Evolutionary conservation across 2,888 invertebrate species (phyloP).

Genomic region (Thelaira solivaga): DNA sequence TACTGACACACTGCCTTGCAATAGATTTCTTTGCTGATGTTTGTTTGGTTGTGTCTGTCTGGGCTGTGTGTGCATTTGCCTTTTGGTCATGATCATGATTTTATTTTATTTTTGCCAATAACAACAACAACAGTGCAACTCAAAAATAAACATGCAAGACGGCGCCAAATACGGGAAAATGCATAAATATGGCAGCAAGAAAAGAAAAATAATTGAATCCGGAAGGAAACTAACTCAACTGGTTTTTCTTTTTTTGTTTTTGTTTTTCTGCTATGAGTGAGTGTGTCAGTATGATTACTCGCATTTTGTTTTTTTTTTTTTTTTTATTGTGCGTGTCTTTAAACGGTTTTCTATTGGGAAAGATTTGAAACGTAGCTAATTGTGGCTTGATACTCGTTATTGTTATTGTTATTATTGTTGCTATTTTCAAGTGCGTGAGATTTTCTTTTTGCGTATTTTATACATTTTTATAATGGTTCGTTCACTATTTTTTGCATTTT

Average conservation of each 20-base stretch:
- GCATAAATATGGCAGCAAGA: slow-evolving; percentile 53
- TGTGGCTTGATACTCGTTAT: slow-evolving; percentile 15
- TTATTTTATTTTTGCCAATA: slow-evolving; percentile 16
- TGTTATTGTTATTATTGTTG: neutral
- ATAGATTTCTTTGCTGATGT: slow-evolving; percentile 41
- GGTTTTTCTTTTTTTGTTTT: slow-evolving; percentile 65
- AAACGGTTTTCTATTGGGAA: slow-evolving; percentile 41
- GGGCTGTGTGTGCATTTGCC: neutral
- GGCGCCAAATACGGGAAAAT: slow-evolving; percentile 61
- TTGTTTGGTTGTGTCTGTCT: slow-evolving; percentile 11
- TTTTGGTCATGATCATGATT: slow-evolving; percentile 57
- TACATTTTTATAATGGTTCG: slow-evolving; percentile 17
- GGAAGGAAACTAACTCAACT: slow-evolving; percentile 76
- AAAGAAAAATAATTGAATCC: slow-evolving; percentile 75
- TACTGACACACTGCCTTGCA: slow-evolving; percentile 62
- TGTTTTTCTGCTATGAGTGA: slow-evolving; percentile 2
- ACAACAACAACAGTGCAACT: neutral
- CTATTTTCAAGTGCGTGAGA: slow-evolving; percentile 41
- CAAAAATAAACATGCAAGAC: slow-evolving; percentile 42
- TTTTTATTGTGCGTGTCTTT: neutral
- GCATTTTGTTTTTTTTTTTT: neutral
- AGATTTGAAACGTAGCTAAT: slow-evolving; percentile 56
- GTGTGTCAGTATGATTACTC: neutral
- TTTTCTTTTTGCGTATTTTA: slow-evolving; percentile 48
- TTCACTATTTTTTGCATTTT: neutral